Base-by-base conservation (phyloP, 2,113 vertebrate species). In the Pipra filicauda region DNA sequence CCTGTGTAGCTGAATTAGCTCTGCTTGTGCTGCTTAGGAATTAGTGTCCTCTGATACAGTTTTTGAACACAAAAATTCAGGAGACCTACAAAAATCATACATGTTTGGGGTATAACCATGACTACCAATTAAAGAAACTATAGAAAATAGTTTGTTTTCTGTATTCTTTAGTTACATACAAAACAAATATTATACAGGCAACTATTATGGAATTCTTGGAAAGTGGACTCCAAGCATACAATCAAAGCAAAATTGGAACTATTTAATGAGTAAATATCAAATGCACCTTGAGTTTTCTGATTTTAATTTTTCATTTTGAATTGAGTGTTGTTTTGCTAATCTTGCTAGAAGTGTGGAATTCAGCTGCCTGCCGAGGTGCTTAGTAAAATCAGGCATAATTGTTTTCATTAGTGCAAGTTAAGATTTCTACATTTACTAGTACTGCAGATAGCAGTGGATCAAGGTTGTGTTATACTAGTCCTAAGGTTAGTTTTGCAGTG, bases 191-290 rank as follows among this genome's bases (percentile, higher is more conserved):
- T 57, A 84, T 37, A 35, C 20, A 75, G 39, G 33, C 49, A 89
- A 48, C 91, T 93, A 94, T 93, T 77, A 90, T 7, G 85, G 89
- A 51, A 93, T 83, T 88, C 76, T 91, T 84, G 93, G 52, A 85
- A 92, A 91, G 67, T 89, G 72, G 91, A 87, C 89, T 96, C 96
- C 30, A 91, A 78, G 46, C 41, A 46, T 54, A 62, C 57, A 95
- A 87, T 85, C 55, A 82, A 94, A 96, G 82, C 48, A 96, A 96
- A 95, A 67, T 20, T 2, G 3, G 26, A 62, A 44, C 33, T 90
- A 77, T 85, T n/a, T 90, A 55, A 74, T 74, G 77, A 57, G 41
- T 61, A 97, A 92, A 97, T 92, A 93, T 75, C 93, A 88, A 91
- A 58, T 58, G 54, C 54, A 96, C 73, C 65, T 91, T 67, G 65